Evolutionary conservation across 2,888 invertebrate species (phyloP).

Genomic region (Lamproptera curius): DNA sequence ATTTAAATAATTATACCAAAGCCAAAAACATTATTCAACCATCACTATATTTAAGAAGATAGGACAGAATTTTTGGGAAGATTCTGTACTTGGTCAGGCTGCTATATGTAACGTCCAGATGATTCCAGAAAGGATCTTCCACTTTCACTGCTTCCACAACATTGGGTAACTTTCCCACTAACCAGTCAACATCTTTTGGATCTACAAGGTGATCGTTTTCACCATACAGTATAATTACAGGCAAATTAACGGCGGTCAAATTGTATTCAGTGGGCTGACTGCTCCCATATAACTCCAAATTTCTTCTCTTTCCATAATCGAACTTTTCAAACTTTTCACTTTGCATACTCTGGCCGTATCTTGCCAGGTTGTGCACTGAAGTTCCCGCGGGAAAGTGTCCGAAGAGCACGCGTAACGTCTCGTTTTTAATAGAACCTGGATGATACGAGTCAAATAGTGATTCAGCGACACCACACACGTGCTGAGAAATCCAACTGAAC

Average conservation of each 20-base stretch:
- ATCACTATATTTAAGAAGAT: constrained; percentile 16
- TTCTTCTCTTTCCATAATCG: constrained; percentile 35
- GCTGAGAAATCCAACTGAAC: constrained; percentile 31
- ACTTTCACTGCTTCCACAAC: constrained; percentile 25
- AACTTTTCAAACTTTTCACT: constrained; percentile 35
- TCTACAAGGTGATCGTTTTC: constrained; percentile 39
- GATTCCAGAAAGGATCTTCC: constrained; percentile 32
- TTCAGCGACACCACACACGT: constrained; percentile 21
- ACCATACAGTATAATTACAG: constrained; percentile 34
- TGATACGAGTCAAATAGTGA: constrained; percentile 20
- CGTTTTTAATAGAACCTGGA: constrained; percentile 32
- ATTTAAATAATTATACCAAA: not conserved
- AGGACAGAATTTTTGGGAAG: constrained; percentile 19
- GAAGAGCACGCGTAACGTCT: constrained; percentile 20
- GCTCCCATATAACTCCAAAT: constrained; percentile 35
- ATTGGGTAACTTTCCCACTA: constrained; percentile 35
- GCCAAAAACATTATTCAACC: not conserved
- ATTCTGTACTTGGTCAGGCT: constrained; percentile 16
- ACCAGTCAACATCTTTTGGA: constrained; percentile 31
- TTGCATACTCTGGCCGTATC: constrained; percentile 35
- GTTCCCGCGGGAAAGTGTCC: constrained; percentile 41
- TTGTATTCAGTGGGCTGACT: constrained; percentile 38
- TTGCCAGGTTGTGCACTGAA: constrained; percentile 39
- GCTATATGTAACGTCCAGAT: constrained; percentile 41
- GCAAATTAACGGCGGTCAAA: constrained; percentile 37